Evolutionary conservation across 2,113 vertebrate genomes (phyloP).

Genomic region (Psilopsiagon aymara): DNA sequence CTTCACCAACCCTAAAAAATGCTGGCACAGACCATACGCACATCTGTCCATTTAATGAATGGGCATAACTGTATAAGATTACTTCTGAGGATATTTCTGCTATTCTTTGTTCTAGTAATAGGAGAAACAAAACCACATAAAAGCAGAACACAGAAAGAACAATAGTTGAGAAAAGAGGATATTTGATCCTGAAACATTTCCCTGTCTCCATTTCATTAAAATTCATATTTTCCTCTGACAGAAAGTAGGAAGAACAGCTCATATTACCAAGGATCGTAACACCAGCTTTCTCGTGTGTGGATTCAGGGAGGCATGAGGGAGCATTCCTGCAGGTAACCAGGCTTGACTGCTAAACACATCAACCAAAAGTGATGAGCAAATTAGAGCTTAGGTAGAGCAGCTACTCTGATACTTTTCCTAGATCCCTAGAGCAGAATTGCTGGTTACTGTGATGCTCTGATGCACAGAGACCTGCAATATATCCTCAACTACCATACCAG

Average conservation of each 20-base stretch:
- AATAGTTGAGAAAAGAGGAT: background rate
- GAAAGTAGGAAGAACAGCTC: slow-evolving; percentile 1
- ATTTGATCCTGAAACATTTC: background rate
- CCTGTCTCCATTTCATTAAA: background rate
- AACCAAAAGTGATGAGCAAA: slow-evolving; percentile 52
- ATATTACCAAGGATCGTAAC: background rate
- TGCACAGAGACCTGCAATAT: background rate
- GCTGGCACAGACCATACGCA: background rate
- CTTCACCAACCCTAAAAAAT: background rate
- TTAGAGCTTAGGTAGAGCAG: slow-evolving; percentile 9
- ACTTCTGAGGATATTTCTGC: background rate
- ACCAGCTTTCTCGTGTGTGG: background rate
- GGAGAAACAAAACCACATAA: background rate
- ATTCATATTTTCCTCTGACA: background rate
- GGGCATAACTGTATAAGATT: background rate
- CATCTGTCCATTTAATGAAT: background rate
- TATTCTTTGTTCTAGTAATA: background rate
- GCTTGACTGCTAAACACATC: slow-evolving; percentile 53
- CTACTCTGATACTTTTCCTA: background rate
- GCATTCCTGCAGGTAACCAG: slow-evolving; percentile 46
- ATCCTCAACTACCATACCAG: background rate
- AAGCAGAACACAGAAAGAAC: background rate
- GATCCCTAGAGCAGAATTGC: background rate
- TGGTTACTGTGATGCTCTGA: background rate
- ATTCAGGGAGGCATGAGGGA: slow-evolving; percentile 5